Evolutionary conservation across 1,140 invertebrate species (phyloP).

Genomic region (Hermetia illucens): DNA sequence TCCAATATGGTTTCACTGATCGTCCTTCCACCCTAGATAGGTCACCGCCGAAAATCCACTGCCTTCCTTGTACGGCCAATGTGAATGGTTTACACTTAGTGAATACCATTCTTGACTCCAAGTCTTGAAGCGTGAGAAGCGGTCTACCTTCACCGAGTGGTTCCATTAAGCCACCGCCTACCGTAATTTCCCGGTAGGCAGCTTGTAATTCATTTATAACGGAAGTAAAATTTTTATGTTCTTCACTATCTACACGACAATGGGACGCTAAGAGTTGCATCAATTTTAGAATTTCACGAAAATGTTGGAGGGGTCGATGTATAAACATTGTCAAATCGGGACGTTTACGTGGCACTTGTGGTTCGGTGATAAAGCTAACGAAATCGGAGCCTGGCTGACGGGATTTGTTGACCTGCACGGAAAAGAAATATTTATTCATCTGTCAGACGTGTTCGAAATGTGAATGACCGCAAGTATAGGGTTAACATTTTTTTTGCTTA

Average conservation of each 20-base stretch:
- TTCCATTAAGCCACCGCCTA: constrained; percentile 67
- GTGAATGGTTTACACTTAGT: constrained; percentile 78
- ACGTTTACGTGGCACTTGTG: constrained; percentile 56
- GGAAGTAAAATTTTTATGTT: constrained; percentile 28
- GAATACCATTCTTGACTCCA: constrained; percentile 70
- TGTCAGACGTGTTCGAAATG: too few species aligned
- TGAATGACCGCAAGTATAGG: too few species aligned
- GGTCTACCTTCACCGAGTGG: constrained; percentile 64
- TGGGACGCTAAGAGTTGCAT: constrained; percentile 31
- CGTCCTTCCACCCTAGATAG: constrained; percentile 65
- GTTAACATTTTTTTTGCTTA: constrained; percentile 23
- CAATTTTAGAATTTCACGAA: constrained; percentile 42
- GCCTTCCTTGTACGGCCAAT: constrained; percentile 60
- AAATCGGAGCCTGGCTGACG: constrained; percentile 46
- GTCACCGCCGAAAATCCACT: constrained; percentile 78
- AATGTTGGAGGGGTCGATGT: constrained; percentile 65
- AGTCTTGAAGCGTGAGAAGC: constrained; percentile 60
- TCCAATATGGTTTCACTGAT: constrained; percentile 68
- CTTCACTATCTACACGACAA: constrained; percentile 28
- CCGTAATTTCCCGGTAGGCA: constrained; percentile 63
- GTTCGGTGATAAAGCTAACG: constrained; percentile 56
- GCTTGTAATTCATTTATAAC: constrained; percentile 33
- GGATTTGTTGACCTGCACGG: constrained; percentile 38
- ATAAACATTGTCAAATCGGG: constrained; percentile 70
- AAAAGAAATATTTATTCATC: too few species aligned